Evolutionary conservation across 2,888 invertebrate genomes (phyloP), one percentile per base, ranked within the genome.

Genomic region (Galerucella pusilla): DNA sequence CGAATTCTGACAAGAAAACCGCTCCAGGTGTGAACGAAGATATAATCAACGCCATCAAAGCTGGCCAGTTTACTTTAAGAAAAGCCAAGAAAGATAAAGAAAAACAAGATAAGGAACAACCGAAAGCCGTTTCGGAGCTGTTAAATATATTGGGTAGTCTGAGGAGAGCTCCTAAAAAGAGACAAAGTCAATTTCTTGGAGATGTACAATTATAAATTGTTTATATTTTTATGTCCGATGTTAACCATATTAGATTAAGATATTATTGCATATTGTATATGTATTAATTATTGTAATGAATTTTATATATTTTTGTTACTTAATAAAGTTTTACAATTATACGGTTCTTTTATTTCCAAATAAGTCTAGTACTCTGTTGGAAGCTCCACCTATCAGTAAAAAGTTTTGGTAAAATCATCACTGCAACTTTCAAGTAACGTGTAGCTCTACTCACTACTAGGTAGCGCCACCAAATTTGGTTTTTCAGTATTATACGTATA

Each of bases 1-100:
- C 73, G 6, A 59, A 73, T 2, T 77, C 79, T 1, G 77, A 79
- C 65, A 82, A 82, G 66, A 81, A 81, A 65, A 67, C 79, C 12
- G 88, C 89, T 10, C 89, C 89, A n/a, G 93, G 92, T 1, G 93
- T 94, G 80, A 86, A 86, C 72, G 93, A 93, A 84, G 93, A 93
- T 20, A 93, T 94, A 79, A 93, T 94, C 14, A 93, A 93, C 85
- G 93, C 93, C 84, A 93, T 94, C 68, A 94, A 94, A 86, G 92
- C 93, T 20, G 94, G 94, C 52, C 91, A 92, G 81, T 94, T 94
- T 86, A 93, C 93, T 0, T 87, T 94, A 35, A 92, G 93, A 67
- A 92, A 91, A 86, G 85, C 90, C 49, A 92, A 93, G 67, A 92
- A 91, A 86, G 86, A 89, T 78, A 90, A 90, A 78, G 80, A 80